phyloP scores from a whole-genome alignment of 2,113 vertebrate species.

The Parotia lawesii region DNA sequence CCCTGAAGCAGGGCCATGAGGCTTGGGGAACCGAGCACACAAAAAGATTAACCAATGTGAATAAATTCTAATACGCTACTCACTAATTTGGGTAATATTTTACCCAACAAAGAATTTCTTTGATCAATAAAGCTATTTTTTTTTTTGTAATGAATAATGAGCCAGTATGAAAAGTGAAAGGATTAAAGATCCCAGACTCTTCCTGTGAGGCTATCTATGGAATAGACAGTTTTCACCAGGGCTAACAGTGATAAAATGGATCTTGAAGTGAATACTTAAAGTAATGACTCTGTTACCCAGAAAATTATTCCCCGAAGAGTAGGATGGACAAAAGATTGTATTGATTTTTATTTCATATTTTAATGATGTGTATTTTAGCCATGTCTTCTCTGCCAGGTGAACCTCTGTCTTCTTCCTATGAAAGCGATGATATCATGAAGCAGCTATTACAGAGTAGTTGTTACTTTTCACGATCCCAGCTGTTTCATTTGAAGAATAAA shows the following conservation, averaged over 20 bases:
- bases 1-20: not conserved
- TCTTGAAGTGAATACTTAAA: not conserved
- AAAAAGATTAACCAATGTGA: not conserved
- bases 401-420: not conserved
- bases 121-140: not conserved
- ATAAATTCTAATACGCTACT: not conserved
- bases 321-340: not conserved
- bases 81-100: not conserved
- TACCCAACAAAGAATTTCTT: not conserved
- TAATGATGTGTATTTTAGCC: not conserved
- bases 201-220: not conserved
- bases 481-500: conserved; percentile 32
- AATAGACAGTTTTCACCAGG: not conserved
- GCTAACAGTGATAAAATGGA: not conserved
- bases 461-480: conserved; percentile 10
- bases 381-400: not conserved
- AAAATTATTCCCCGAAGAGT: not conserved
- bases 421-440: not conserved
- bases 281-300: not conserved
- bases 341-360: not conserved
- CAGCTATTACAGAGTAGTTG: not conserved
- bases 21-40: not conserved
- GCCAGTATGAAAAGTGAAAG: not conserved
- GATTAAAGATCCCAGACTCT: not conserved
- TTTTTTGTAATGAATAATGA: not conserved